Conservation (phyloP, 1,140 invertebrate species). For the Akabosia matsudoensis region DNA sequence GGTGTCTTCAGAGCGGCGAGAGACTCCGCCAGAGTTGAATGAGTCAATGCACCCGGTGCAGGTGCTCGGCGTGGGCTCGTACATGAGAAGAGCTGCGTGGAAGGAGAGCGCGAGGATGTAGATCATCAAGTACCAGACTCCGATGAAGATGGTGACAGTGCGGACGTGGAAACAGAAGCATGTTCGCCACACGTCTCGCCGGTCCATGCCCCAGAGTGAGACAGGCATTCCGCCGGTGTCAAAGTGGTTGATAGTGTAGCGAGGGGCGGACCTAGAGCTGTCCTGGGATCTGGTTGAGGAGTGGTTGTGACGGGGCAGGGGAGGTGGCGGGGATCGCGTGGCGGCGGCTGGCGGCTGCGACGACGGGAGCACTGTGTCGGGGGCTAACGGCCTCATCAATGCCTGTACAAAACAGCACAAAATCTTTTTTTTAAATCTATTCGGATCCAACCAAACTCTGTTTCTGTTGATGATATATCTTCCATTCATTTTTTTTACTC, state of each 20-base stretch:
- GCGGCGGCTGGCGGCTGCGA: not conserved
- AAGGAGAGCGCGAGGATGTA: constrained; percentile 68
- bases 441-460: no score
- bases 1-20: constrained; percentile 49
- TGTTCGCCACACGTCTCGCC: constrained; percentile 69
- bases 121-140: constrained; percentile 73
- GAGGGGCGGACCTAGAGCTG: not conserved
- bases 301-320: constrained; percentile 15
- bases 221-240: constrained; percentile 39
- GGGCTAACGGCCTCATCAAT: constrained; percentile 13
- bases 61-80: constrained; percentile 49
- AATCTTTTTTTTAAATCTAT: not conserved
- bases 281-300: not conserved
- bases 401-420: not conserved
- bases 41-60: no score
- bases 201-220: constrained; percentile 40
- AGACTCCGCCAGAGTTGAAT: not conserved
- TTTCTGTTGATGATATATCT: no score
- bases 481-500: not conserved
- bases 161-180: constrained; percentile 78
- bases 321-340: constrained; percentile 26
- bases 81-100: constrained; percentile 66
- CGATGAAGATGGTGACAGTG: constrained; percentile 74
- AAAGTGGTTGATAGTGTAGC: constrained; percentile 17
- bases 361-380: not conserved